Evolutionary conservation across 2,888 invertebrate species (phyloP).

Genomic region (Ophioninae sp.): DNA sequence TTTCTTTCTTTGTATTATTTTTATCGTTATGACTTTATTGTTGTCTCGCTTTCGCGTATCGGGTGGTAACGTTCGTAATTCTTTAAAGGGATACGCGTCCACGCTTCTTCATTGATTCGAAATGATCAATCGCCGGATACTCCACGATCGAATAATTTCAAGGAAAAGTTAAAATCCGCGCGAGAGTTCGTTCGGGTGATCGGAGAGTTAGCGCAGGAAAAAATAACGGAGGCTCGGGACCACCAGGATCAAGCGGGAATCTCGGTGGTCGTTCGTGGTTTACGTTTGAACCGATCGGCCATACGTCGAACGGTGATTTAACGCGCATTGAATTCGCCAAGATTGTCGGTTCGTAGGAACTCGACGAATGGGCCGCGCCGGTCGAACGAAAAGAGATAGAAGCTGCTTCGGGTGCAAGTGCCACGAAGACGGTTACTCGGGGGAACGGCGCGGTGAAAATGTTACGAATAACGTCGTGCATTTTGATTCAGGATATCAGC

Average conservation of each 20-base stretch:
- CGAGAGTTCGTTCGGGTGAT: background rate
- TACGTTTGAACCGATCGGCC: constrained; percentile 37
- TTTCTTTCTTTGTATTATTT: too few species aligned
- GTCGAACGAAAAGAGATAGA: constrained; percentile 29
- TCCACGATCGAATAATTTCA: background rate
- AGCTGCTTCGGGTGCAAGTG: constrained; percentile 35
- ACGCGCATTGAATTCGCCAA: constrained; percentile 53
- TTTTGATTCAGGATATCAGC: constrained; percentile 58
- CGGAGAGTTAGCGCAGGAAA: background rate
- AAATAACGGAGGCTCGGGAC: constrained; percentile 51
- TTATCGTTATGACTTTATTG: too few species aligned
- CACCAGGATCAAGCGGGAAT: constrained; percentile 53
- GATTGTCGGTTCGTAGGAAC: constrained; percentile 24
- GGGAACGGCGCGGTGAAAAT: constrained; percentile 45
- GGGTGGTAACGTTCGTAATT: too few species aligned
- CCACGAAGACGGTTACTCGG: constrained; percentile 28
- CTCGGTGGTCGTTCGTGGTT: constrained; percentile 40
- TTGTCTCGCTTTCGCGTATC: too few species aligned
- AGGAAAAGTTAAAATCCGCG: background rate
- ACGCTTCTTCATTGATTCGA: too few species aligned
- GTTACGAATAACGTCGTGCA: constrained; percentile 57
- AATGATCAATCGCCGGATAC: too few species aligned
- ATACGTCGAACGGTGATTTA: constrained; percentile 45
- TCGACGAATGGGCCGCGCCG: constrained; percentile 14
- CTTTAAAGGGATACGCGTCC: too few species aligned